A percentile compares a stretch with the other conserved stretches of the same genome.
Conservation (phyloP, 2,888 invertebrate genomes). For the Noctua fimbriata region DNA sequence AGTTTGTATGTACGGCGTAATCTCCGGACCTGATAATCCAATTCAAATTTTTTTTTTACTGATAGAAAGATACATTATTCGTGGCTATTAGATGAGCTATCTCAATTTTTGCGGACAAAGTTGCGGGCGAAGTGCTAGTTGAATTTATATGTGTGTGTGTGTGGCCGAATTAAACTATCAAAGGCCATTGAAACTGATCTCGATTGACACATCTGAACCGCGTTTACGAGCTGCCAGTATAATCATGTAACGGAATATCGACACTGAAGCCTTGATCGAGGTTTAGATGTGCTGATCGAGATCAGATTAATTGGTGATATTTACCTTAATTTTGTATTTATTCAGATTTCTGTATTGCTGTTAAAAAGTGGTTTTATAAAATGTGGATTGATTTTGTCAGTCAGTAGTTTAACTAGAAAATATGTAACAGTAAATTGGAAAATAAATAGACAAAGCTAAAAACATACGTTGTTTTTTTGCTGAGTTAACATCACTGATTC, state of each 20-base stretch:
- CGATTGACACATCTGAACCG: background rate
- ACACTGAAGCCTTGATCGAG: background rate
- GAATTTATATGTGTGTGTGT: no score
- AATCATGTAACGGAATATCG: background rate
- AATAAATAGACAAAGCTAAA: background rate
- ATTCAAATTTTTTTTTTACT: no score
- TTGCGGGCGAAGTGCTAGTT: no score
- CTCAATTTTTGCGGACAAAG: no score
- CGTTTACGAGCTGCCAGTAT: background rate
- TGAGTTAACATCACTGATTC: constrained; percentile 7
- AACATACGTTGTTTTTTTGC: background rate
- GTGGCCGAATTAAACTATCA: background rate
- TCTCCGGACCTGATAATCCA: no score
- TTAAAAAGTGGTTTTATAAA: background rate
- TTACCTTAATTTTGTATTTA: background rate
- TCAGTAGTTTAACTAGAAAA: background rate
- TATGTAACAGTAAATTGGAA: background rate
- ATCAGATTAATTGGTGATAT: background rate
- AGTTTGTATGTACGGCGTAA: no score
- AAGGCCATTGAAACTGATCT: background rate
- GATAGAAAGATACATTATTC: no score
- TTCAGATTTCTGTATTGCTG: background rate
- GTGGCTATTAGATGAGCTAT: no score
- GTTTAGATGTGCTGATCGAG: background rate
- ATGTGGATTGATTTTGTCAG: background rate